These are phyloP conservation scores for Leptinotarsa texana DNA, from an alignment of 1,140 invertebrate species.

Conservation along the genomic window DNA sequence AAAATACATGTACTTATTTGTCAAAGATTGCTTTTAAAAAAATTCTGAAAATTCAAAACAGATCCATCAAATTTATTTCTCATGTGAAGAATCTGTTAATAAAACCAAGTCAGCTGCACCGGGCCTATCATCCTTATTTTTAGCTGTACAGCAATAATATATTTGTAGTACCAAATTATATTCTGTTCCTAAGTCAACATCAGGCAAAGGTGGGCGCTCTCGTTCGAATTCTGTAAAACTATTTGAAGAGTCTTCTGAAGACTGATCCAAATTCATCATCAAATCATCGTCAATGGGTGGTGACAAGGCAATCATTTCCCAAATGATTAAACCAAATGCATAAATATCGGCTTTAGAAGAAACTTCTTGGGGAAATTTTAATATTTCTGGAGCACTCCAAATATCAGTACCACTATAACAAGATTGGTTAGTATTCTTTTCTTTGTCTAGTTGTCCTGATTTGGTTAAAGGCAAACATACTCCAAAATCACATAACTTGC, in stretches of 20 bases:
- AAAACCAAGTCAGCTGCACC: constrained; percentile 57
- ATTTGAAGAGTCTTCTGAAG: constrained; percentile 41
- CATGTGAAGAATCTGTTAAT: no score
- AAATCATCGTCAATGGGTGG: constrained; percentile 62
- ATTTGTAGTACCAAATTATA: constrained; percentile 70
- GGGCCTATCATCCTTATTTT: constrained; percentile 64
- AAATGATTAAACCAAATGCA: constrained; percentile 75
- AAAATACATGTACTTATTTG: no score
- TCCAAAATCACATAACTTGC: constrained; percentile 87
- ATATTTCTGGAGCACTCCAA: constrained; percentile 79
- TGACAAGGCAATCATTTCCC: constrained; percentile 78
- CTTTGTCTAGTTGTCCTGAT: constrained; percentile 64
- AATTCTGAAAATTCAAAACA: no score
- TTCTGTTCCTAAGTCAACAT: constrained; percentile 62
- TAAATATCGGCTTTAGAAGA: constrained; percentile 80
- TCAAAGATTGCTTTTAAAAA: no score
- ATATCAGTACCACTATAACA: constrained; percentile 70
- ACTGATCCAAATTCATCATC: constrained; percentile 30
- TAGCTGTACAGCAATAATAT: constrained; percentile 74
- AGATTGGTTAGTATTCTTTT: constrained; percentile 54
- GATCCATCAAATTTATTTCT: no score
- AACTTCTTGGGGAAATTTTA: constrained; percentile 62
- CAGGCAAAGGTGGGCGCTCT: constrained; percentile 66
- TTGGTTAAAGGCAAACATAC: constrained; percentile 72
- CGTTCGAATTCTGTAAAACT: constrained; percentile 32